Base-by-base conservation (phyloP, 2,113 vertebrate species). In the Cyanoramphus novaezelandiae region DNA sequence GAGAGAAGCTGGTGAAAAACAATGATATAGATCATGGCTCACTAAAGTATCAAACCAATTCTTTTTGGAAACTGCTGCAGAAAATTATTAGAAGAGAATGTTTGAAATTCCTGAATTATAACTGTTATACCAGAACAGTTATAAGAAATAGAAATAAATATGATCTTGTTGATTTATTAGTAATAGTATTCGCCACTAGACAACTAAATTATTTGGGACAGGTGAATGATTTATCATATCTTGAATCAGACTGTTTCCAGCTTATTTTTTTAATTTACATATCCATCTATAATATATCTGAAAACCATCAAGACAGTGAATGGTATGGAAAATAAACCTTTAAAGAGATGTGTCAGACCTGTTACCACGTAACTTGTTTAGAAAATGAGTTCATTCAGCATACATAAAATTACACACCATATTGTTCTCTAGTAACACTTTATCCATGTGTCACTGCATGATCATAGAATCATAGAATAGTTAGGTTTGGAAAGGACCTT, bases 301-400 rank as follows among this genome's bases (percentile, higher is more conserved):
- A 91, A 93, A 93, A 57, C 78, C 64, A 71, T 91, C 33, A 60
- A 44, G 69, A 60, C 25, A 35, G 9, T 50, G 77, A 75, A 50
- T 55, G 33, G 39, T 68, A 25, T 39, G 13, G 91, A 65, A 94
- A 89, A 91, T 1, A 68, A 35, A 68, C 35, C 62, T 84, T 81
- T 72, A 93, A 79, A 82, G 81, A 91, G 59, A 80, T 67, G 50
- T 85, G 74, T 82, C 62, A 88, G 82, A 88, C 71, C 50, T 90
- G 50, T 82, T 95, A 77, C 78, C 85, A 46, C 9, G 4, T 7
- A 81, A 24, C 60, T 93, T 92, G 41, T 60, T 94, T 86, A 70
- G 49, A 88, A 85, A 93, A 96, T 20, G 33, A 92, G 53, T 43
- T 43, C 29, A 83, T 86, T 83, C 64, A 86, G 68, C 76, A 88